phyloP scores from a whole-genome alignment of 2,888 invertebrate species.

The Alloscopus bannaensis region DNA sequence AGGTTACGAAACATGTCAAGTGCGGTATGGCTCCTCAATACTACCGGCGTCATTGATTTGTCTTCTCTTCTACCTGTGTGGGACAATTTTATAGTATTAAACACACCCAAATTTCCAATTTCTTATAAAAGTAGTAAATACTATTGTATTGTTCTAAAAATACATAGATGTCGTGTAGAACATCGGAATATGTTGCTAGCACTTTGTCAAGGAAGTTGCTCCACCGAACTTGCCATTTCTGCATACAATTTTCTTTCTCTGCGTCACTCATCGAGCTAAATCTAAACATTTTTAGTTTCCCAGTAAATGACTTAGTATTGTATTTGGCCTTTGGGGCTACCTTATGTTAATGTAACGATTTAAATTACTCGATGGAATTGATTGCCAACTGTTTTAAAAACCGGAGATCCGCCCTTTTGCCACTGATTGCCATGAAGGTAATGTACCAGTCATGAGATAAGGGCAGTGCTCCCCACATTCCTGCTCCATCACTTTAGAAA shows the following conservation, averaged over 20 bases:
- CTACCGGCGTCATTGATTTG: too few relatives aligned
- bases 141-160: too few relatives aligned
- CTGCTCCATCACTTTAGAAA: slow-evolving; percentile 15
- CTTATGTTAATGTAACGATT: background rate
- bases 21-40: too few relatives aligned
- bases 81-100: too few relatives aligned
- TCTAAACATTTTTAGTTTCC: slow-evolving; percentile 72
- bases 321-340: background rate
- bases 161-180: too few relatives aligned
- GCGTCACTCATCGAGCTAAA: slow-evolving; percentile 80
- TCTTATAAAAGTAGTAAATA: too few relatives aligned
- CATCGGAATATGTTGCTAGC: too few relatives aligned
- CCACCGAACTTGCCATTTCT: slow-evolving; percentile 80
- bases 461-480: slow-evolving; percentile 13
- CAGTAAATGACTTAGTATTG: background rate
- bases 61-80: too few relatives aligned
- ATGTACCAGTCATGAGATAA: slow-evolving; percentile 29
- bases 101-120: too few relatives aligned
- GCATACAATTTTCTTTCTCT: slow-evolving; percentile 78
- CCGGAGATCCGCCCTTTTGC: slow-evolving; percentile 20
- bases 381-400: slow-evolving; percentile 35
- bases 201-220: slow-evolving; percentile 79
- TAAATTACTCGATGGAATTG: slow-evolving; percentile 31
- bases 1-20: too few relatives aligned
- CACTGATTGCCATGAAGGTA: slow-evolving; percentile 27